These are phyloP conservation scores for Coenobita brevimanus DNA, from an alignment of 1,140 invertebrate species.

Conservation along the genomic window DNA sequence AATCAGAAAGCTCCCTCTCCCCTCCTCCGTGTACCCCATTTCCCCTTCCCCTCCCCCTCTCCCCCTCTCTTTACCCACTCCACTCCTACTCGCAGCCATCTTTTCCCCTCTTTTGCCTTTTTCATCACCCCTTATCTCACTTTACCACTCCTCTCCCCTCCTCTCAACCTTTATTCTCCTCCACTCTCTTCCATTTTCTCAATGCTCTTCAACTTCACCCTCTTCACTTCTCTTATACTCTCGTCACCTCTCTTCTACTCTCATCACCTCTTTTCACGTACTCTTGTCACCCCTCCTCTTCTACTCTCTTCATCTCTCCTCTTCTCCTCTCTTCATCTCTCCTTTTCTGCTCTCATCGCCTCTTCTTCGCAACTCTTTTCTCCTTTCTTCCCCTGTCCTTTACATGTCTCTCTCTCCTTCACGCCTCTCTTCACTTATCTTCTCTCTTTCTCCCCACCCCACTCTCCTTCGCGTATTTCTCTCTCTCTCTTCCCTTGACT, in stretches of 20 bases:
- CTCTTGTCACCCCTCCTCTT: neutral
- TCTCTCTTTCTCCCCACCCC: too few species aligned
- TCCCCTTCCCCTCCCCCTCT: neutral
- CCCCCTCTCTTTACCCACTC: neutral
- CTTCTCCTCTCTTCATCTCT: neutral
- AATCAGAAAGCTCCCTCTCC: too few species aligned
- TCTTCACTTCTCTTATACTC: too few species aligned
- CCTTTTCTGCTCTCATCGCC: neutral
- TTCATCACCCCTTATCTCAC: neutral
- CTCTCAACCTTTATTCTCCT: neutral
- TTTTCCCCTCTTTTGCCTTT: neutral
- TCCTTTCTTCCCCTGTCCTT: too few species aligned
- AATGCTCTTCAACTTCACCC: too few species aligned
- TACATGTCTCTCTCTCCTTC: neutral
- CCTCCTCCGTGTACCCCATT: too few species aligned
- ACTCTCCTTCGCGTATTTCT: too few species aligned
- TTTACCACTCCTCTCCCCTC: neutral
- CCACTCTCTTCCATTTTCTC: neutral
- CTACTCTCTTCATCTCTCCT: neutral
- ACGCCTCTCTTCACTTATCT: too few species aligned
- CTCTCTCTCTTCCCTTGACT: too few species aligned
- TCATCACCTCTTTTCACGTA: neutral
- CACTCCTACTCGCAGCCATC: neutral
- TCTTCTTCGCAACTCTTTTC: neutral
- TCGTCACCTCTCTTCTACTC: neutral